Percentiles rank a stretch among this genome's conserved stretches.
Evolutionary conservation across 2,888 invertebrate genomes (phyloP).

Genomic region (Lutraria lutraria): DNA sequence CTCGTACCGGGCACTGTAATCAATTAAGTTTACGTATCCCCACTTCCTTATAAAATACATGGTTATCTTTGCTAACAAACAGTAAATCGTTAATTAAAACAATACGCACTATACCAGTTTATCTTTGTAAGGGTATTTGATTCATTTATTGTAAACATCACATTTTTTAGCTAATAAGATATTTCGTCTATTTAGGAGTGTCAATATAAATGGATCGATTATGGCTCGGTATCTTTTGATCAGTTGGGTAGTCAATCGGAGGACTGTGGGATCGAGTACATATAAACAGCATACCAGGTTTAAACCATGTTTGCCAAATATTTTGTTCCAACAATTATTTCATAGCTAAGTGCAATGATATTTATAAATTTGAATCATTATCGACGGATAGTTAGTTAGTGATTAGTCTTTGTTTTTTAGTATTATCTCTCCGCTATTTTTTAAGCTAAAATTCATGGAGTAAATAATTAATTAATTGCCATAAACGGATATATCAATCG

Average conservation of each 20-base stretch:
- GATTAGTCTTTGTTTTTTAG: too few species aligned
- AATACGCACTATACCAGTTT: background rate
- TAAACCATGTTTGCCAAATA: background rate
- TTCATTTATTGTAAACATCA: background rate
- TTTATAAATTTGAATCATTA: background rate
- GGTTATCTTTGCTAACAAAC: background rate
- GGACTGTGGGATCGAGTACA: background rate
- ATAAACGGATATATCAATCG: too few species aligned
- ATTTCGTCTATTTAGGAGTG: constrained; percentile 15
- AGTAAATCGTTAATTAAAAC: background rate
- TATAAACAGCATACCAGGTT: background rate
- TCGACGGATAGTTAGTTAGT: too few species aligned
- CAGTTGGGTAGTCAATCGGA: background rate
- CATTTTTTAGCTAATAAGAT: background rate
- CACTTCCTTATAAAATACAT: background rate
- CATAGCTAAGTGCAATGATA: background rate
- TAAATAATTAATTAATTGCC: too few species aligned
- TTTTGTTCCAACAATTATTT: background rate
- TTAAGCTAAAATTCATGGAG: too few species aligned
- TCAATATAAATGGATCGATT: background rate
- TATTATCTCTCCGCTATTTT: too few species aligned
- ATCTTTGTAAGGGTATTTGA: background rate
- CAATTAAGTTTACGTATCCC: background rate
- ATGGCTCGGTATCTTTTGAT: background rate
- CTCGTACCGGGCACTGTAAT: background rate